A percentile compares a stretch with the other conserved stretches of the same genome.
These are phyloP conservation scores for Meloidogyne hapla DNA, from an alignment of 1,140 invertebrate genomes.

Conservation along the genomic window DNA sequence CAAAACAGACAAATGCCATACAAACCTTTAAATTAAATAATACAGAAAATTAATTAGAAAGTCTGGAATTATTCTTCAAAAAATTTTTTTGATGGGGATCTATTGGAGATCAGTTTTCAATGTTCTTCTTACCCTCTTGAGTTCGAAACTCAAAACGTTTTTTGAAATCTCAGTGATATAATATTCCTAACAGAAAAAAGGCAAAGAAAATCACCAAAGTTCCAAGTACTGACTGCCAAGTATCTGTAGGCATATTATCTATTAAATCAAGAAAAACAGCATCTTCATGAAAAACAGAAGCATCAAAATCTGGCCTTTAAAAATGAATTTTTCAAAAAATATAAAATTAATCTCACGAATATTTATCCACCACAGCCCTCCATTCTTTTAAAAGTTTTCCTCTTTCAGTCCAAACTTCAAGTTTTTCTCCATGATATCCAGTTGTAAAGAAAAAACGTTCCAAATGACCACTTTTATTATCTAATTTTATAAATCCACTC, in stretches of 20 bases:
- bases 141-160: neutral
- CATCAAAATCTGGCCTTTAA: conserved; percentile 56
- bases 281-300: conserved; percentile 62
- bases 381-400: conserved; percentile 59
- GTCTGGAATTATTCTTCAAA: too few relatives aligned
- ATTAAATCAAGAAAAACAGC: conserved; percentile 64
- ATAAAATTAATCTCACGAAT: conserved; percentile 36
- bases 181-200: too few relatives aligned
- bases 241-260: conserved; percentile 65
- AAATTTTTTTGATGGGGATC: too few relatives aligned
- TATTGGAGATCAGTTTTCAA: too few relatives aligned
- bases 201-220: conserved; percentile 38
- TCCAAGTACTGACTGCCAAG: conserved; percentile 62
- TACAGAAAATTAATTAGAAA: too few relatives aligned
- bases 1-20: conserved; percentile 65
- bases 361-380: conserved; percentile 58
- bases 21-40: conserved; percentile 37
- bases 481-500: conserved; percentile 56
- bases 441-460: conserved; percentile 64
- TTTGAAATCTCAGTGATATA: too few relatives aligned
- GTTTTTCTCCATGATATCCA: conserved; percentile 59
- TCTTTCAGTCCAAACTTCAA: conserved; percentile 56
- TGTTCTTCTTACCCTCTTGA: neutral
- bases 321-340: conserved; percentile 8
- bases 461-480: conserved; percentile 51